Percentiles rank a stretch among this genome's conserved stretches.
Evolutionary conservation across 2,113 vertebrate species (phyloP).

Genomic region (Lucifuga dentata): DNA sequence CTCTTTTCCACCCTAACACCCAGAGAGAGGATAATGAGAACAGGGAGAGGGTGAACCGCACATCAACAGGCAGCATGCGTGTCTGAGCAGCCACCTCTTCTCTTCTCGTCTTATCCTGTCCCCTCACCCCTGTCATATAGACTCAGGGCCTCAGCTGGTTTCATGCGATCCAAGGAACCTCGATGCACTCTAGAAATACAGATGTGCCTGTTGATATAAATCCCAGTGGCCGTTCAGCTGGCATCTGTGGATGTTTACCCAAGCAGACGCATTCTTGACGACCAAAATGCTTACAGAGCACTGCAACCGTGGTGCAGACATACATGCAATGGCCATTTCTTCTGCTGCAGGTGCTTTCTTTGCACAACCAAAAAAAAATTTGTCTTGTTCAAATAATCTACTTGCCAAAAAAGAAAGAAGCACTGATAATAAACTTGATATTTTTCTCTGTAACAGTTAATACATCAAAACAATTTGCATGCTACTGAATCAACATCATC

Average conservation of each 20-base stretch:
- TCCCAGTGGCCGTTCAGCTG: constrained; percentile 1
- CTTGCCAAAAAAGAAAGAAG: no score
- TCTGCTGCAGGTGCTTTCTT: no score
- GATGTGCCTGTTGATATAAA: constrained; percentile 21
- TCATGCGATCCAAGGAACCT: constrained; percentile 16
- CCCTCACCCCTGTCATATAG: constrained; percentile 26
- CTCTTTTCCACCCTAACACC: constrained; percentile 63
- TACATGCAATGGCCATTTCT: no score
- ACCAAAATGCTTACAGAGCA: no score
- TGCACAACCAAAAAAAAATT: no score
- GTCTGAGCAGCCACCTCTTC: constrained; percentile 28
- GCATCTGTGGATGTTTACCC: not conserved
- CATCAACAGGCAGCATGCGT: constrained; percentile 45
- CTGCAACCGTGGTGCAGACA: no score
- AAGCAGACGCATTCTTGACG: not conserved
- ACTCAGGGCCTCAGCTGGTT: constrained; percentile 48
- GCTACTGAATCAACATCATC: no score
- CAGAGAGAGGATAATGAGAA: constrained; percentile 75
- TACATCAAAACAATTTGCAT: no score
- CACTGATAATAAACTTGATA: no score
- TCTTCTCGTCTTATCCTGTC: constrained; percentile 35
- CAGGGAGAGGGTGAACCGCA: constrained; percentile 50
- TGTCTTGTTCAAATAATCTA: no score
- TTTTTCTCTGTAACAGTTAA: constrained; percentile 44
- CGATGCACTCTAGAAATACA: constrained; percentile 39